Percentiles rank a stretch among this genome's conserved stretches.
Conservation (phyloP, 2,113 vertebrate species). For the Neopipo cinnamomea region DNA sequence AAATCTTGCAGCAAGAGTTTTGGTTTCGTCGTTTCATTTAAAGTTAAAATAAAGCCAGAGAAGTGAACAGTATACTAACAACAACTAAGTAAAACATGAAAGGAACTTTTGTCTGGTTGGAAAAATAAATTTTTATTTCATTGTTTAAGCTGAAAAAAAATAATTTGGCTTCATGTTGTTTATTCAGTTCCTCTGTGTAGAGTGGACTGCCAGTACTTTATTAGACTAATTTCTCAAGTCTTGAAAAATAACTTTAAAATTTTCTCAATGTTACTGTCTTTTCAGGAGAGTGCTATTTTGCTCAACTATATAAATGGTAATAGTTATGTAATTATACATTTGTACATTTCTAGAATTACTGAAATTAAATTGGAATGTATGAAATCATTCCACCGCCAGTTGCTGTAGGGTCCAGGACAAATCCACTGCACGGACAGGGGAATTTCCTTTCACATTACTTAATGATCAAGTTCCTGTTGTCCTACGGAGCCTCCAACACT, state of each 20-base stretch:
- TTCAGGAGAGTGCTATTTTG: background rate
- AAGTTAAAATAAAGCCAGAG: background rate
- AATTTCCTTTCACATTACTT: background rate
- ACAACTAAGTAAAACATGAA: background rate
- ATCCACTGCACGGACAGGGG: background rate
- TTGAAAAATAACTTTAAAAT: background rate
- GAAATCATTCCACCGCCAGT: background rate
- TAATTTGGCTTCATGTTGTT: background rate
- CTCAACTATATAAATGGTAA: background rate
- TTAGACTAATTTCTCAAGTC: background rate
- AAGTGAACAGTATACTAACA: background rate
- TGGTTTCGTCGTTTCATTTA: background rate
- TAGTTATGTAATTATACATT: background rate
- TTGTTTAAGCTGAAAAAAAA: background rate
- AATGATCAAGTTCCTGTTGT: background rate
- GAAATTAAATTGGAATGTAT: background rate
- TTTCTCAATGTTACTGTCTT: background rate
- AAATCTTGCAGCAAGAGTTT: background rate
- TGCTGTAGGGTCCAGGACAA: background rate
- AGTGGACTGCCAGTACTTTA: background rate
- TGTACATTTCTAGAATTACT: background rate
- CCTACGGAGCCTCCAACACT: background rate
- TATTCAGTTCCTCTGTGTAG: background rate
- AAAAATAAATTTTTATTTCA: background rate
- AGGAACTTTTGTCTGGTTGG: background rate